Evolutionary conservation across 2,888 invertebrate genomes (phyloP), one percentile per base, ranked within the genome.

Genomic region (Leptinotarsa tumamoca): DNA sequence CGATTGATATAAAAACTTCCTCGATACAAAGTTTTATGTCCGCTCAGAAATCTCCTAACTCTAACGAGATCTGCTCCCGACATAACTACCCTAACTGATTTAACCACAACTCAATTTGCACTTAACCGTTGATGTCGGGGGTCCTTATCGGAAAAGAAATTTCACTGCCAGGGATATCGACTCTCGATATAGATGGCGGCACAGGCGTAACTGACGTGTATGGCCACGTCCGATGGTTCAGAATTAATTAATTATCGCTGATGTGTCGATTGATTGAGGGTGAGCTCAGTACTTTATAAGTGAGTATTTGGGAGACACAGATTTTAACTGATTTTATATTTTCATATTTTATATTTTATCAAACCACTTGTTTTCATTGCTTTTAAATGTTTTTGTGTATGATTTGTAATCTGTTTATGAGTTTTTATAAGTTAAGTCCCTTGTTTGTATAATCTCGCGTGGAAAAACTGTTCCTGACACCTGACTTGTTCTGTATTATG

Each of bases 61-160:
- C 58, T 58, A 21, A 58, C 14, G 15, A 23, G 15, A 23, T 15
- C 33, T 14, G 18, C 63, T n/a, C 63, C 27, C 43, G 63, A 15
- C 43, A 0, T 63, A 43, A 63, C 63, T 43, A 18, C 63, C 63
- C 7, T 33, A 63, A 63, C 63, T 63, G n/a, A n/a, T 63, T 43
- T 4, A 63, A 27, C 63, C 63, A n/a, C 33, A 10, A 63, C 17
- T n/a, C 63, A 43, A 43, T 63, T 63, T 43, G 43, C 63, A 63
- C 33, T 63, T 63, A 63, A 63, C 33, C 43, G 63, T 63, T 63
- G 43, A 63, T 33, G 23, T 58, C 15, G 15, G 15, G 23, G 14
- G 58, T 58, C 58, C 58, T 27, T 58, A 58, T 18, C 21, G 18
- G 56, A n/a, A 13, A 58, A 58, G 56, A 18, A 58, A 58, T 58